Conservation (phyloP, 2,113 vertebrate species). For the Psittacara wagleri region DNA sequence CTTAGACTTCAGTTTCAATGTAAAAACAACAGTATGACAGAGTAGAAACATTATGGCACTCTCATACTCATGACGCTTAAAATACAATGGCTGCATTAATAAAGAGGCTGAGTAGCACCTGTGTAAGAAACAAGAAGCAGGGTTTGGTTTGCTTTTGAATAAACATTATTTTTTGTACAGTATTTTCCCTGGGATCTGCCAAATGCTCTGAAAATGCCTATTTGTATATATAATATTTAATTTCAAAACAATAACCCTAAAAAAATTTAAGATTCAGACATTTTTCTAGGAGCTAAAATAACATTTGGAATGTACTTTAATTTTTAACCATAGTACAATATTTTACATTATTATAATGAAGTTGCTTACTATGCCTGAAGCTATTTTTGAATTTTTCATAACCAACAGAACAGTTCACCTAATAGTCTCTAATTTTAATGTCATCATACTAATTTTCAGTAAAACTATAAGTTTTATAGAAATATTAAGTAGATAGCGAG, state of each 20-base stretch:
- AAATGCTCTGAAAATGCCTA: not conserved
- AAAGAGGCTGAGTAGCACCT: not conserved
- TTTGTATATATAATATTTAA: not conserved
- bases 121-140: not conserved
- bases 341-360: not conserved
- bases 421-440: not conserved
- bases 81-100: not conserved
- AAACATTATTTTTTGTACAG: not conserved
- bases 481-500: not conserved
- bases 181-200: not conserved
- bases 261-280: fast-evolving
- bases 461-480: not conserved
- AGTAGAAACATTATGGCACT: not conserved
- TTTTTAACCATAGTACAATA: not conserved
- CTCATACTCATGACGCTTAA: not conserved
- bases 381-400: not conserved
- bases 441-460: not conserved
- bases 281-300: not conserved
- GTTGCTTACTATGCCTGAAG: not conserved
- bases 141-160: not conserved
- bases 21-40: not conserved
- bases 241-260: not conserved
- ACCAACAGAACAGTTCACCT: not conserved
- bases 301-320: not conserved
- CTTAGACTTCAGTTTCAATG: not conserved